A percentile compares a stretch with the other conserved stretches of the same genome.
phyloP scores from a whole-genome alignment of 2,113 vertebrate genomes.

The Eudyptes chrysolophus region DNA sequence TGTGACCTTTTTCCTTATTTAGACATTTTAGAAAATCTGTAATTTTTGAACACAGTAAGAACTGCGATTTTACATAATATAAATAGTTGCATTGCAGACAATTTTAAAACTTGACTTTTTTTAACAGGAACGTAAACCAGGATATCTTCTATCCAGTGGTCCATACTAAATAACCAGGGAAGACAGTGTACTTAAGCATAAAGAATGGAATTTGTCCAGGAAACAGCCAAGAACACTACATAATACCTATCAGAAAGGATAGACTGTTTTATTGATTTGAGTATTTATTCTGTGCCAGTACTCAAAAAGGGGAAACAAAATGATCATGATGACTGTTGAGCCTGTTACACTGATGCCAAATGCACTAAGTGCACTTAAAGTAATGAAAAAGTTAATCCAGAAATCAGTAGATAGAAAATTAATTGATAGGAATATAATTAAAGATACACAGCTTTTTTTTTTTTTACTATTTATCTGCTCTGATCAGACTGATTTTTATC shows the following conservation, averaged over 20 bases:
- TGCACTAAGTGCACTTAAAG: slow-evolving; percentile 31
- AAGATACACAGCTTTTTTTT: background rate
- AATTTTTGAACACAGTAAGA: background rate
- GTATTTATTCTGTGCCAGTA: background rate
- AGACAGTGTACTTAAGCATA: background rate
- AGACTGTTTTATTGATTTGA: background rate
- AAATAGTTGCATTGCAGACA: background rate
- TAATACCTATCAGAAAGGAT: background rate
- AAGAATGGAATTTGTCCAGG: background rate
- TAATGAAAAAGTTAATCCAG: slow-evolving; percentile 38
- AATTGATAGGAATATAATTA: background rate
- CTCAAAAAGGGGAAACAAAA: background rate
- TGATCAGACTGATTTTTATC: background rate
- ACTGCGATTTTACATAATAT: background rate
- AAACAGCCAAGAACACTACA: background rate
- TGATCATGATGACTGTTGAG: background rate
- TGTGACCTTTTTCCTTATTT: background rate
- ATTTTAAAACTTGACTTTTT: background rate
- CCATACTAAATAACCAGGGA: background rate
- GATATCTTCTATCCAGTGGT: background rate
- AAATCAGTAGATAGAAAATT: background rate
- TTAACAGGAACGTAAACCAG: background rate
- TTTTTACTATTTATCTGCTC: background rate
- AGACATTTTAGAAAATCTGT: background rate
- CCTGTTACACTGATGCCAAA: background rate